phyloP scores from a whole-genome alignment of 2,797 vertebrate species.

The Valencia hispanica region DNA sequence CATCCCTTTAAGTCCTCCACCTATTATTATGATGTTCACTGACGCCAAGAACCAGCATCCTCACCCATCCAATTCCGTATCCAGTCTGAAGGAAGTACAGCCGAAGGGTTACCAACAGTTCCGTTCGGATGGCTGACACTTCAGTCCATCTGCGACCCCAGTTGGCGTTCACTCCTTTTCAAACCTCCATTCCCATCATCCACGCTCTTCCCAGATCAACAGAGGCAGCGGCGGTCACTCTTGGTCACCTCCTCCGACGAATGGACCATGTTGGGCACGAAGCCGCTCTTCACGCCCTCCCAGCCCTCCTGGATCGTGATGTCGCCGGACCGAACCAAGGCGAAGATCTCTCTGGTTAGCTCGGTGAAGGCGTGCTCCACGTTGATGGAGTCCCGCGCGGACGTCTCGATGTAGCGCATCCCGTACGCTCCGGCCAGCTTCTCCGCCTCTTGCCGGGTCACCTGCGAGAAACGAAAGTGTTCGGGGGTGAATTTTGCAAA shows the following conservation, averaged over 20 bases:
- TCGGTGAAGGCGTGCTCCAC: constrained; percentile 99
- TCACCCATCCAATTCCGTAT: constrained; percentile 14
- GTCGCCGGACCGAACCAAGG: constrained; percentile 93
- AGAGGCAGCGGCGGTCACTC: constrained; percentile 95
- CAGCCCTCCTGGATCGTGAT: constrained; percentile 98
- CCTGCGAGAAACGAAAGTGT: constrained; percentile 59
- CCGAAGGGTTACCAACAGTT: constrained; percentile 38
- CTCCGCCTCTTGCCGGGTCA: constrained; percentile 94
- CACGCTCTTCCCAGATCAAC: constrained; percentile 80
- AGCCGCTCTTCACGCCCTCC: constrained; percentile 98
- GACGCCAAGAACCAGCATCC: constrained; percentile 2
- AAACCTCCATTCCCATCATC: constrained; percentile 33
- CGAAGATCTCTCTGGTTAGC: constrained; percentile 95
- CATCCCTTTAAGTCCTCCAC: constrained; percentile 17
- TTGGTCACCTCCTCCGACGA: constrained; percentile 99
- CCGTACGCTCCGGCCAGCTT: constrained; percentile 93
- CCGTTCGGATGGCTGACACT: constrained; percentile 30
- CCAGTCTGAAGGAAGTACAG: constrained; percentile 36
- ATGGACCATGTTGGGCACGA: constrained; percentile 97
- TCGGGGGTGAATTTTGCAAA: background rate
- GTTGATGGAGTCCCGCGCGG: constrained; percentile 96
- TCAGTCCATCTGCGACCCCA: constrained; percentile 40
- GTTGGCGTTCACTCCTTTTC: constrained; percentile 29
- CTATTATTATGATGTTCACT: constrained; percentile 13
- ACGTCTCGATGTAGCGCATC: constrained; percentile 98